Evolutionary conservation across 2,797 vertebrate genomes (phyloP).

Genomic region (Pseudochirops corinnae): DNA sequence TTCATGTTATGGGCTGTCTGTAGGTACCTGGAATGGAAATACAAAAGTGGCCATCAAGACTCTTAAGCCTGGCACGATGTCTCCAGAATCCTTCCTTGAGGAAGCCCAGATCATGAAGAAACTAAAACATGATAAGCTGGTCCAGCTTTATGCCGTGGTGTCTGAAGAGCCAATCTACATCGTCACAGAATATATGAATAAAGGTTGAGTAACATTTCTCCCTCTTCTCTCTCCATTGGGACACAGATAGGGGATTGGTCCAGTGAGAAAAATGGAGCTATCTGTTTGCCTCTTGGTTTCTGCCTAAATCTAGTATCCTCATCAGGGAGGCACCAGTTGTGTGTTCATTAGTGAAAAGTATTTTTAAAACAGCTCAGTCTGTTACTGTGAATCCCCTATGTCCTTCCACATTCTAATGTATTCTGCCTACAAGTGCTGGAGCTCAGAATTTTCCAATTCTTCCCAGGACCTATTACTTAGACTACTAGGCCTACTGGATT

Average conservation of each 20-base stretch:
- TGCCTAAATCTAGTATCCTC: not conserved
- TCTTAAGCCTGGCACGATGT: conserved; percentile 98
- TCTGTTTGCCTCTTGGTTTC: not conserved
- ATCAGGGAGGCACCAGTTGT: not conserved
- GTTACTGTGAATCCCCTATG: not conserved
- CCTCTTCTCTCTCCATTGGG: not conserved
- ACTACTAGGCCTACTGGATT: not conserved
- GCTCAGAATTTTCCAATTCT: conserved; percentile 20
- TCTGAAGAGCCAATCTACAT: conserved; percentile 99
- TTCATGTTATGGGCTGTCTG: conserved; percentile 73
- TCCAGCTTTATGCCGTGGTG: conserved; percentile 97
- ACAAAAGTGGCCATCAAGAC: conserved; percentile 99
- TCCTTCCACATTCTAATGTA: not conserved
- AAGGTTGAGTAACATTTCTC: conserved; percentile 87
- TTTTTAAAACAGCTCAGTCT: conserved; percentile 27
- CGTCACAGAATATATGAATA: conserved; percentile 97
- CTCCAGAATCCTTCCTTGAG: conserved; percentile 97
- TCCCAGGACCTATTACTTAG: not conserved
- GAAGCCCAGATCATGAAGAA: conserved; percentile 99
- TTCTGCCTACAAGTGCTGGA: not conserved
- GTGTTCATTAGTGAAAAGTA: not conserved
- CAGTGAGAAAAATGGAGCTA: not conserved
- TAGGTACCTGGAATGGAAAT: conserved; percentile 99
- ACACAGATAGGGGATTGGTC: not conserved
- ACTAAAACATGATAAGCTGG: conserved; percentile 95